phyloP scores from a whole-genome alignment of 2,888 invertebrate species.

The Lasioglossum vierecki region DNA sequence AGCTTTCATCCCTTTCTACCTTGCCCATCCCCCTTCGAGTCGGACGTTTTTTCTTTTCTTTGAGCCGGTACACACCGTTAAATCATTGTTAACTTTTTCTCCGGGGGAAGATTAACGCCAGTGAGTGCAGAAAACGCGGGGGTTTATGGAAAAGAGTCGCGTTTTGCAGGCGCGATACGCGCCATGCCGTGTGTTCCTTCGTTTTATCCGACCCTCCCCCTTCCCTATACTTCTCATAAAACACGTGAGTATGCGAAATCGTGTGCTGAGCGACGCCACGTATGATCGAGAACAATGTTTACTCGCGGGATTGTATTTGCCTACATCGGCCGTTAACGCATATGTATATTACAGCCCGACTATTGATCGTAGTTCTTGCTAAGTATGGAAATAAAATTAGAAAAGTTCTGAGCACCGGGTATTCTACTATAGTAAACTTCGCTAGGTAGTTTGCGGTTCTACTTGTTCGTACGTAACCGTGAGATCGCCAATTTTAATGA shows the following conservation, averaged over 20 bases:
- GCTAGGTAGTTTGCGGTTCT: no score
- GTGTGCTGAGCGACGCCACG: not conserved
- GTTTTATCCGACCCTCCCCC: slow-evolving; percentile 26
- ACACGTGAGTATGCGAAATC: not conserved
- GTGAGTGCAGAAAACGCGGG: slow-evolving; percentile 8
- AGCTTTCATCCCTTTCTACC: not conserved
- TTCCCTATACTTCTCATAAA: not conserved
- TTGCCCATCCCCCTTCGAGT: not conserved
- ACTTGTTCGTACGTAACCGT: no score
- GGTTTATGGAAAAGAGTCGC: slow-evolving; percentile 21
- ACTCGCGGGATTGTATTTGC: not conserved
- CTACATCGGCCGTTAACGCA: not conserved
- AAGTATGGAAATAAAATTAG: not conserved
- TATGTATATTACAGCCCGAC: not conserved
- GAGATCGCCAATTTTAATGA: no score
- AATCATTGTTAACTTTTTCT: slow-evolving; percentile 59
- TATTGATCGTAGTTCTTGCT: not conserved
- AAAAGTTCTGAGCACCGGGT: not conserved
- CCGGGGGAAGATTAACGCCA: slow-evolving; percentile 43
- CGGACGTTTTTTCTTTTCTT: slow-evolving; percentile 1
- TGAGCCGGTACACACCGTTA: slow-evolving; percentile 21
- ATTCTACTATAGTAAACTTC: no score
- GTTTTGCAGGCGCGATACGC: slow-evolving; percentile 41
- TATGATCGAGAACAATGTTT: not conserved
- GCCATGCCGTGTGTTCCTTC: slow-evolving; percentile 22